Base-by-base conservation (phyloP, 2,797 vertebrate genomes). In the Enteromius radiatus region DNA sequence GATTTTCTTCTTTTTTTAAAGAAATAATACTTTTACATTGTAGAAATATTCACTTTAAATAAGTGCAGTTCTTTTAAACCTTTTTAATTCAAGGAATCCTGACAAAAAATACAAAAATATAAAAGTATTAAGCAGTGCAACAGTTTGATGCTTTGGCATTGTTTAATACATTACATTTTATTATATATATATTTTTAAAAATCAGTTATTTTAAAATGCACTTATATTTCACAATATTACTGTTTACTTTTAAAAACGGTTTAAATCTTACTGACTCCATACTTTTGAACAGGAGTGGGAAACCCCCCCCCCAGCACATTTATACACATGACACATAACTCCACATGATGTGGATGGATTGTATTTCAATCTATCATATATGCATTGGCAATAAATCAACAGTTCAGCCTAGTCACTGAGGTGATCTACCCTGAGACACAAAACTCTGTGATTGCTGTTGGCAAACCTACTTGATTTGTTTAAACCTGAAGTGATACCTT, bases 401-500 rank as follows among this genome's bases (percentile, higher is more conserved):
- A 1, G 31, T 75, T 75, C 71, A 75, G 41, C 59, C 45, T 28
- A 28, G 61, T 67, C 33, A 54, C 70, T 65, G 26, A 65, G 59
- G 12, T 19, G 81, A 80, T 45, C n/a, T 56, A 47, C 56, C 68
- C 68, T 61, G 52, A 76, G n/a, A 23, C 36, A 56, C 10, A 31
- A 63, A n/a, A 12, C 64, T 47, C 17, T 77, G 28, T 28, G 19
- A 26, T 47, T 47, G 56, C 36, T 65, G 41, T 65, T 67, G 68
- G 36, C 61, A 85, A 80, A 78, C 33, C 31, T 2, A 70, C 21
- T 67, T 73, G 64, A 73, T 78, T 75, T 21, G 45, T 59, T 78
- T 64, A 76, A 82, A 78, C 49, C 49, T 52, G 43, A 85, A 76
- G 63, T 19, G 9, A 36, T 36, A n/a, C 61, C 31, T 71, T 79